A percentile compares a stretch with the other conserved stretches of the same genome.
Conservation (phyloP, 2,888 invertebrate genomes). For the Platerodrilus igneus region DNA sequence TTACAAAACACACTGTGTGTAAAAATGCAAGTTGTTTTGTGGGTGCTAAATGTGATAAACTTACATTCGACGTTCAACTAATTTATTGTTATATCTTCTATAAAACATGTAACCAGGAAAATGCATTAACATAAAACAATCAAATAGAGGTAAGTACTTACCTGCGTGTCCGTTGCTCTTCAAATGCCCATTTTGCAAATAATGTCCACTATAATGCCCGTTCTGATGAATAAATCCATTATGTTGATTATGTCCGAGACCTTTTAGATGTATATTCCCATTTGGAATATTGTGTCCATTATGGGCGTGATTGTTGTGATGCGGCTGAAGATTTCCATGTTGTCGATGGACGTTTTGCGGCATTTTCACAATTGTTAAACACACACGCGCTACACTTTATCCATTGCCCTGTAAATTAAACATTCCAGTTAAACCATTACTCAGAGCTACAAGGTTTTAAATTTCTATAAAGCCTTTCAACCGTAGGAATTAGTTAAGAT, state of each 20-base stretch:
- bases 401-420: constrained; percentile 8
- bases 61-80: no score
- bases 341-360: constrained; percentile 36
- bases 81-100: no score
- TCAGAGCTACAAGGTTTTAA: constrained; percentile 6
- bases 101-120: background rate
- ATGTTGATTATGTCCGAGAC: constrained; percentile 31
- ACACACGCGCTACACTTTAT: background rate
- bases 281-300: constrained; percentile 22
- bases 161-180: constrained; percentile 42
- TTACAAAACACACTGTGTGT: no score
- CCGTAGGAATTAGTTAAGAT: constrained; percentile 8
- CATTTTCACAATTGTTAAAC: constrained; percentile 25
- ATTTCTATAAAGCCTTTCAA: constrained; percentile 9
- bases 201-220: constrained; percentile 34
- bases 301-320: constrained; percentile 10
- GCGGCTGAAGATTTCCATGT: constrained; percentile 25
- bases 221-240: constrained; percentile 30
- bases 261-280: constrained; percentile 30
- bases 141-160: constrained; percentile 27
- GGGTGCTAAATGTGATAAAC: no score
- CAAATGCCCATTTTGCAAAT: constrained; percentile 34
- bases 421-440: constrained; percentile 15
- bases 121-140: background rate
- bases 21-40: no score